Evolutionary conservation across 2,113 vertebrate genomes (phyloP).

Genomic region (Bubo scandiacus): DNA sequence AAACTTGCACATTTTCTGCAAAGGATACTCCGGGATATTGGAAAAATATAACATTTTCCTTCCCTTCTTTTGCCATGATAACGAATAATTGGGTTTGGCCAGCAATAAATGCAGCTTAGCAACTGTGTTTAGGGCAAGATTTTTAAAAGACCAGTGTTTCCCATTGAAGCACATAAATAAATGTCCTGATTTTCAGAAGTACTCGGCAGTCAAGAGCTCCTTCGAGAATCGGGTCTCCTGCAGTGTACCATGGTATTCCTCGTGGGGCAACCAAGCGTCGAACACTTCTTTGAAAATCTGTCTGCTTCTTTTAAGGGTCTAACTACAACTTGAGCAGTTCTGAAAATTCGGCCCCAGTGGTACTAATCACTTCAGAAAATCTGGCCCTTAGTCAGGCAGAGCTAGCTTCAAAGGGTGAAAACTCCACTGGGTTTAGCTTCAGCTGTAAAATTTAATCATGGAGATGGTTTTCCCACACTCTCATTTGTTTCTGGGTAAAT

Average conservation of each 20-base stretch:
- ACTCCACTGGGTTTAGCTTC: conserved; percentile 28
- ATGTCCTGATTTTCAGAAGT: neutral
- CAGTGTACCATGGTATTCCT: neutral
- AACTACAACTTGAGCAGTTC: neutral
- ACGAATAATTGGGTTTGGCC: neutral
- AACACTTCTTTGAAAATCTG: neutral
- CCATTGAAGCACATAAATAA: rapidly evolving
- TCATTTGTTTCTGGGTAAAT: conserved; percentile 37
- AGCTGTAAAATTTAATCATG: conserved; percentile 18
- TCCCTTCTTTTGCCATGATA: neutral
- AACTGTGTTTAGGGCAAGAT: neutral
- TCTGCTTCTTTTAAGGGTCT: neutral
- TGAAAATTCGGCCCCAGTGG: neutral
- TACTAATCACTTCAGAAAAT: conserved; percentile 36
- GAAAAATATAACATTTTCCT: conserved; percentile 43
- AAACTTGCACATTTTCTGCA: conserved; percentile 64
- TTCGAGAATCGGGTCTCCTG: neutral
- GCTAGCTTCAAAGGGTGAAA: conserved; percentile 52
- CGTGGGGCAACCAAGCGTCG: rapidly evolving
- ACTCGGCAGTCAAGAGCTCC: neutral
- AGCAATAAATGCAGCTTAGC: neutral
- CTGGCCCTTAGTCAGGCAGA: conserved; percentile 34
- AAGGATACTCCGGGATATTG: conserved; percentile 40
- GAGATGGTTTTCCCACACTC: conserved; percentile 30
- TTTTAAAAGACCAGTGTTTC: neutral